Base-by-base conservation (phyloP, 2,113 vertebrate genomes). In the Cebidichthys violaceus region DNA sequence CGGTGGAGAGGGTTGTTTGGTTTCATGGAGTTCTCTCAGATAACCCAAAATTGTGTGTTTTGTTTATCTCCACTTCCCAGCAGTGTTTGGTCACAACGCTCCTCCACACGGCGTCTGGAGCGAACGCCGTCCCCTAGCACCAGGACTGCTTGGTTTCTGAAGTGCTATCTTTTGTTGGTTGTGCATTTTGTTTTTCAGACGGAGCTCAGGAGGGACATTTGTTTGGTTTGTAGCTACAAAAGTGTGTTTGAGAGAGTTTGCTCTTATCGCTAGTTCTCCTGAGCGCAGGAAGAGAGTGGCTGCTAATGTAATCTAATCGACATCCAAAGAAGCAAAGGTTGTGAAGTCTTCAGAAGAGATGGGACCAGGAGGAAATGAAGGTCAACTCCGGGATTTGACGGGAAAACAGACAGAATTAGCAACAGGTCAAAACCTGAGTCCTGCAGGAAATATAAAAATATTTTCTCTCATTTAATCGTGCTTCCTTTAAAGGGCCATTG, bases 261-360 rank as follows among this genome's bases (percentile, higher is more conserved):
- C 68, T 80, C 89, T 94, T 92, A 92, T 94, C 94, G 89, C 17
- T 11, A 31, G 68, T 72, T 90, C 81, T 90, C 84, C 87, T 72
- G 60, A 84, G 89, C 89, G 79, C 90, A 94, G 92, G 91, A 92
- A 93, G 88, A 85, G 75, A 81, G 84, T 84, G 87, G 83, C 87
- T 68, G 82, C 74, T 82, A 86, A 89, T 89, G 85, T 92, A 85
- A 89, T 92, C 83, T 90, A 92, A 87, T 88, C 86, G 85, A 90
- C 55, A 71, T 86, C 79, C 81, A 67, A 73, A 78, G 75, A 75
- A 81, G 82, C 27, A 74, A 76, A 76, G 75, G 74, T 80, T 87
- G 71, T 54, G 77, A 70, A 83, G 82, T 87, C 65, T 68, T 81
- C 24, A 68, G 76, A 70, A 33, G 84, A 82, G 70, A 77, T 64